These are phyloP conservation scores for Diplazon laetatorius DNA, from an alignment of 2,888 invertebrate species.

Conservation along the genomic window DNA sequence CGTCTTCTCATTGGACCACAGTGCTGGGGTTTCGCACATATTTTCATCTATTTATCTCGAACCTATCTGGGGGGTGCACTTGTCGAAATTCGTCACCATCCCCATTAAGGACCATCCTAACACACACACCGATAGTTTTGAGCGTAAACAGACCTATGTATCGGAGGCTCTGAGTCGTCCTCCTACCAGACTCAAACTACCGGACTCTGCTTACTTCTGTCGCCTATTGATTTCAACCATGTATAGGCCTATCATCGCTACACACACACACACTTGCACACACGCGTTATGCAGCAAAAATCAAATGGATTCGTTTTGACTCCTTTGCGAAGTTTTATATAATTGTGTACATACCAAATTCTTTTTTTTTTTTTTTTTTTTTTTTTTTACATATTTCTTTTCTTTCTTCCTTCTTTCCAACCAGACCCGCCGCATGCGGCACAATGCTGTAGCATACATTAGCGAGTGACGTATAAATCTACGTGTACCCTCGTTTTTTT, in stretches of 20 bases:
- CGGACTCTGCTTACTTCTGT: slow-evolving; percentile 54
- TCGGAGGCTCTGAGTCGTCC: too few relatives aligned
- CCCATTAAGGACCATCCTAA: too few relatives aligned
- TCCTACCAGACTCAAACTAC: slow-evolving; percentile 25
- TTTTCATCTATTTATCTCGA: too few relatives aligned
- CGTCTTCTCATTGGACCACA: too few relatives aligned
- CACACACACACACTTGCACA: slow-evolving; percentile 15
- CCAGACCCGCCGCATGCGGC: slow-evolving; percentile 50
- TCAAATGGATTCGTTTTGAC: slow-evolving; percentile 41
- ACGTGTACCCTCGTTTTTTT: slow-evolving; percentile 11
- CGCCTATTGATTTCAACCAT: slow-evolving; percentile 52
- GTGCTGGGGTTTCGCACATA: too few relatives aligned
- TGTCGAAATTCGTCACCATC: too few relatives aligned
- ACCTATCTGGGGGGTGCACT: too few relatives aligned
- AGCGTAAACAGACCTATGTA: too few relatives aligned
- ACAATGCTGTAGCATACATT: slow-evolving; percentile 43
- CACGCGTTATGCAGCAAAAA: slow-evolving; percentile 32
- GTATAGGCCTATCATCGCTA: too few relatives aligned
- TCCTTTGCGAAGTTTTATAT: slow-evolving; percentile 57
- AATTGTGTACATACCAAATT: slow-evolving; percentile 43
- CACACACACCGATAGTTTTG: too few relatives aligned
- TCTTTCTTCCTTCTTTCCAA: too few relatives aligned
- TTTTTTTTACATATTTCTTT: too few relatives aligned
- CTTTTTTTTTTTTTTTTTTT: not conserved
- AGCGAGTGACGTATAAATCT: slow-evolving; percentile 35